phyloP scores from a whole-genome alignment of 1,140 invertebrate genomes.

The Spodoptera frugiperda region DNA sequence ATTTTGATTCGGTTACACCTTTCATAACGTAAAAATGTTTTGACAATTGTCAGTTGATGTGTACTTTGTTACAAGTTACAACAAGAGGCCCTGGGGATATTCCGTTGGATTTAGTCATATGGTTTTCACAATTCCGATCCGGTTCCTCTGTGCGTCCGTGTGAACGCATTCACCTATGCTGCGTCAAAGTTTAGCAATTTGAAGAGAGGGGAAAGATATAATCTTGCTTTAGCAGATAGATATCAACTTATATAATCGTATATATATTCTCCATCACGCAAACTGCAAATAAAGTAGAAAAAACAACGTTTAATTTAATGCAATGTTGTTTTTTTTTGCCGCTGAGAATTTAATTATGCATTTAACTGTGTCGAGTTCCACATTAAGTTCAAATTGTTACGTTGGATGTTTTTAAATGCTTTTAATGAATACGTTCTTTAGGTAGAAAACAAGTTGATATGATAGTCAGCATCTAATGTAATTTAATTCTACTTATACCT shows the following conservation, averaged over 20 bases:
- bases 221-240: background rate
- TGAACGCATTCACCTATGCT: conserved; percentile 29
- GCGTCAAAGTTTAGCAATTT: conserved; percentile 1
- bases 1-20: conserved; percentile 62
- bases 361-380: conserved; percentile 1
- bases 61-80: conserved; percentile 34
- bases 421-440: conserved; percentile 7
- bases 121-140: conserved; percentile 40
- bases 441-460: background rate
- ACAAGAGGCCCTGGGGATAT: conserved; percentile 23
- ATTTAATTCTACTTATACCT: conserved; percentile 31
- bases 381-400: background rate
- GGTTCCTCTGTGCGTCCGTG: conserved; percentile 12
- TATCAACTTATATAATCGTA: no score
- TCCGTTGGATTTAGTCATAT: conserved; percentile 31
- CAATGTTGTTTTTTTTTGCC: no score
- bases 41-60: conserved; percentile 49
- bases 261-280: no score
- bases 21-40: conserved; percentile 68
- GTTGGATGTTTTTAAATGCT: conserved; percentile 11
- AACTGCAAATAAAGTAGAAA: no score
- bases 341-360: no score
- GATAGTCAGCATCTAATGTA: conserved; percentile 18
- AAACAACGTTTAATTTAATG: no score
- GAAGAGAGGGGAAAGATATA: background rate